A percentile compares a stretch with the other conserved stretches of the same genome.
These are phyloP conservation scores for Chaitophorus viminalis DNA, from an alignment of 2,888 invertebrate species.

Conservation along the genomic window DNA sequence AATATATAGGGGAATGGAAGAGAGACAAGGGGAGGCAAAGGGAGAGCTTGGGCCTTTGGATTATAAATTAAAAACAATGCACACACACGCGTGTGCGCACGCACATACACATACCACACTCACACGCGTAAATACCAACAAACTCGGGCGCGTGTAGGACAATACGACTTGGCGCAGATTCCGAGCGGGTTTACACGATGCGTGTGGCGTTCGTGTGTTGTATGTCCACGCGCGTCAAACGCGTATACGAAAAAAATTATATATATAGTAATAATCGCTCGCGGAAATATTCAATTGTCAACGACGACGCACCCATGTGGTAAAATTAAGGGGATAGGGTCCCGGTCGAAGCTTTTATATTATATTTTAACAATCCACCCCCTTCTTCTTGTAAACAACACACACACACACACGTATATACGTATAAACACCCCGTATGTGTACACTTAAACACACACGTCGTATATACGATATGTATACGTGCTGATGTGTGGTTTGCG, in stretches of 20 bases:
- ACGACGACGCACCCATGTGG: slow-evolving; percentile 44
- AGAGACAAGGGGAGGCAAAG: background rate
- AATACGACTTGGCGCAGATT: slow-evolving; percentile 4
- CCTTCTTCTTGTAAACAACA: slow-evolving; percentile 48
- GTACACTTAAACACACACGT: background rate
- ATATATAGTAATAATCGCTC: slow-evolving; percentile 16
- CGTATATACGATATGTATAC: background rate
- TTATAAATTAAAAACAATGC: background rate
- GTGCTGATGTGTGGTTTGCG: background rate
- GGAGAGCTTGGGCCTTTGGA: background rate
- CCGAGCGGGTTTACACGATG: background rate
- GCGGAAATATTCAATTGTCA: slow-evolving; percentile 52
- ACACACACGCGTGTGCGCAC: background rate
- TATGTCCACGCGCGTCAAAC: background rate
- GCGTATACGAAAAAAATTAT: background rate
- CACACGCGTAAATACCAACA: background rate
- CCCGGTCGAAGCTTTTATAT: slow-evolving; percentile 46
- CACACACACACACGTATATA: background rate
- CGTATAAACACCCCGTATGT: background rate
- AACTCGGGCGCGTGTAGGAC: background rate
- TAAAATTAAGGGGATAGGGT: slow-evolving; percentile 52
- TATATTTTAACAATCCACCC: slow-evolving; percentile 57
- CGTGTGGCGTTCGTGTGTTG: background rate
- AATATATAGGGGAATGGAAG: background rate
- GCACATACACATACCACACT: background rate